A percentile compares a stretch with the other conserved stretches of the same genome.
These are phyloP conservation scores for Pygoscelis antarcticus DNA, from an alignment of 2,113 vertebrate species.

Conservation along the genomic window DNA sequence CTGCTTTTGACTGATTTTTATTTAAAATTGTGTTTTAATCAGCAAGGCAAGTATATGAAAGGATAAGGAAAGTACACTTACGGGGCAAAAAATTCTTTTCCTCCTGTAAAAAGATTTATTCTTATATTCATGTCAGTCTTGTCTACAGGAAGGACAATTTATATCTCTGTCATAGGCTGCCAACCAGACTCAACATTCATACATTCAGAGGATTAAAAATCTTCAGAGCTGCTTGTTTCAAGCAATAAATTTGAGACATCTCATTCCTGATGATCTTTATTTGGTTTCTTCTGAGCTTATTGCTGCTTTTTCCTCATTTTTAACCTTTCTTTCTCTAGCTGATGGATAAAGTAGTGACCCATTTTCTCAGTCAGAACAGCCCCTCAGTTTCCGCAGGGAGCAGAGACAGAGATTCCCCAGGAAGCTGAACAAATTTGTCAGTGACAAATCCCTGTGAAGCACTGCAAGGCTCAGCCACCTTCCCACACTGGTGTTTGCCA, in stretches of 20 bases:
- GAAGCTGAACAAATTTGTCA: background rate
- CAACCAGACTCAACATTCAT: conserved; percentile 31
- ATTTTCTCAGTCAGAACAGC: background rate
- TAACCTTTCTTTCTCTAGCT: background rate
- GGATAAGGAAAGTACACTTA: background rate
- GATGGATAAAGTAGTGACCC: background rate
- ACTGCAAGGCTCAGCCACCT: background rate
- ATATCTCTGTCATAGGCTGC: background rate
- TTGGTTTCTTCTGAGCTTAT: background rate
- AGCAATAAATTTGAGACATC: conserved; percentile 23
- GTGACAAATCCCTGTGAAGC: background rate
- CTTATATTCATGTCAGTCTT: background rate
- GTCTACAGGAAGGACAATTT: conserved; percentile 33
- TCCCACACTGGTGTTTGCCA: background rate
- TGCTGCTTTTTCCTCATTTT: background rate
- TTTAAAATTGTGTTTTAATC: background rate
- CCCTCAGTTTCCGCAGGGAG: background rate
- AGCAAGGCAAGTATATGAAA: background rate
- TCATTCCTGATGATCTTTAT: background rate
- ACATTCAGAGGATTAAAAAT: background rate
- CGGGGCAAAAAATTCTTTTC: background rate
- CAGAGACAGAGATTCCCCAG: background rate
- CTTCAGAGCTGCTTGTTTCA: background rate
- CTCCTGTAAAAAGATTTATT: background rate
- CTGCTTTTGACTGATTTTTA: background rate